Conservation (phyloP, 37 sponge, comb jelly and placozoan genomes). For the Tethya wilhelma region DNA sequence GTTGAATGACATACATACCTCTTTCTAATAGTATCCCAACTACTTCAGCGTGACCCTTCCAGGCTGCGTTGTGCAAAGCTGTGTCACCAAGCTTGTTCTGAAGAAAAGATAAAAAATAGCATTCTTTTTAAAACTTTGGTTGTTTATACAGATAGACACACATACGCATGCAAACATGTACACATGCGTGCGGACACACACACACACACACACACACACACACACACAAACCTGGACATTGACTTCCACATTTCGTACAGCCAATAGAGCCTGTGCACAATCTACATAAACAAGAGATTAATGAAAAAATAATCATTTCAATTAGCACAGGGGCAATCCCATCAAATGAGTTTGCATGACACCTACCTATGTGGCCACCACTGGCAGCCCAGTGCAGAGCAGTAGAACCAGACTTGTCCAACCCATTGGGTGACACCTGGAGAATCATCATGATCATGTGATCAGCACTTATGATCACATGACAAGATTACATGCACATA, state of each 20-base stretch:
- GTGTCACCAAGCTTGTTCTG: slow-evolving; percentile 99
- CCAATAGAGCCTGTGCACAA: slow-evolving; percentile 70
- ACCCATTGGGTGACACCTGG: slow-evolving; percentile 93
- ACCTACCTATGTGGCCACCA: slow-evolving; percentile 85
- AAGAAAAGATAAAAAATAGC: neutral
- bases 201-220: neutral
- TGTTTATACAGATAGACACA: too few species aligned
- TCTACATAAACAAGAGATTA: slow-evolving; percentile 34
- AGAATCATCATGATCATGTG: neutral
- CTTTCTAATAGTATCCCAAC: slow-evolving; percentile 84
- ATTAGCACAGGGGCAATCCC: too few species aligned
- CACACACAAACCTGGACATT: slow-evolving; percentile 68
- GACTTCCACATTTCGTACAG: slow-evolving; percentile 66
- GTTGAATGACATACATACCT: slow-evolving; percentile 35
- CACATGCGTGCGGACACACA: neutral
- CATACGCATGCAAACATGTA: neutral
- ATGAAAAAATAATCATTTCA: neutral
- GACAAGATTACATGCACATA: slow-evolving; percentile 5
- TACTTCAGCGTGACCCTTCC: slow-evolving; percentile 89
- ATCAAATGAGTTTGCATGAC: neutral
- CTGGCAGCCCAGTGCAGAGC: slow-evolving; percentile 98
- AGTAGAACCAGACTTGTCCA: slow-evolving; percentile 99
- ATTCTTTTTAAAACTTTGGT: neutral
- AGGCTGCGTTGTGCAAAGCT: slow-evolving; percentile 96
- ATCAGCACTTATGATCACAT: slow-evolving; percentile 2